Evolutionary conservation across 2,113 vertebrate genomes (phyloP).

Genomic region (Thunnus maccoyii): DNA sequence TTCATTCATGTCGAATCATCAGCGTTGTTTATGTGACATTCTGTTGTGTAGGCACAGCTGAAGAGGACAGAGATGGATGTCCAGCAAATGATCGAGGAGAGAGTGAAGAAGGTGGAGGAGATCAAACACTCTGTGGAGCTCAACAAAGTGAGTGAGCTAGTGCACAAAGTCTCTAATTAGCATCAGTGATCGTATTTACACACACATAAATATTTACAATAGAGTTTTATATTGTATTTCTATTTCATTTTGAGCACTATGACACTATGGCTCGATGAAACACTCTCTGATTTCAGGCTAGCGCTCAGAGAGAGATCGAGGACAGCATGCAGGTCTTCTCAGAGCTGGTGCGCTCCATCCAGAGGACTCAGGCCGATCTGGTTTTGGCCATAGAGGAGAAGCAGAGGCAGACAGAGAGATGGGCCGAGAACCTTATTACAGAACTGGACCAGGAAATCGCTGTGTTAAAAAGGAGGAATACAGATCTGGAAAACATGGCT

Average conservation of each 20-base stretch:
- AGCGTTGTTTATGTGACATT: slow-evolving; percentile 9
- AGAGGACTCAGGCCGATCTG: slow-evolving; percentile 80
- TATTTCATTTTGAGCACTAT: too few species aligned
- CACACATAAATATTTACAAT: too few species aligned
- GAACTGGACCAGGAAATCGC: slow-evolving; percentile 82
- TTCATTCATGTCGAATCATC: too few species aligned
- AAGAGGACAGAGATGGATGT: slow-evolving; percentile 83
- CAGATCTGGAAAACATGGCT: slow-evolving; percentile 78
- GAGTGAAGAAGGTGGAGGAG: slow-evolving; percentile 83
- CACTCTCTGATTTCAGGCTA: slow-evolving; percentile 63
- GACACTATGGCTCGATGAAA: too few species aligned
- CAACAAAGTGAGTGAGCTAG: slow-evolving; percentile 77
- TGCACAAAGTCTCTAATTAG: too few species aligned
- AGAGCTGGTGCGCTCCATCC: slow-evolving; percentile 79
- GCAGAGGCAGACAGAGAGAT: slow-evolving; percentile 74
- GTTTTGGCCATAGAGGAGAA: slow-evolving; percentile 81
- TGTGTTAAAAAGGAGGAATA: slow-evolving; percentile 73
- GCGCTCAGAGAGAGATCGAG: slow-evolving; percentile 77
- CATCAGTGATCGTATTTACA: background rate
- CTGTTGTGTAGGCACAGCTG: slow-evolving; percentile 75
- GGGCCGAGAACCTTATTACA: slow-evolving; percentile 73
- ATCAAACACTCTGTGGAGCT: slow-evolving; percentile 80
- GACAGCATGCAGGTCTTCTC: slow-evolving; percentile 82
- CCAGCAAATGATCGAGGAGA: slow-evolving; percentile 85
- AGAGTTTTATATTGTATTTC: too few species aligned